Evolutionary conservation across 2,888 invertebrate genomes (phyloP).

Genomic region (Archips crataeganus): DNA sequence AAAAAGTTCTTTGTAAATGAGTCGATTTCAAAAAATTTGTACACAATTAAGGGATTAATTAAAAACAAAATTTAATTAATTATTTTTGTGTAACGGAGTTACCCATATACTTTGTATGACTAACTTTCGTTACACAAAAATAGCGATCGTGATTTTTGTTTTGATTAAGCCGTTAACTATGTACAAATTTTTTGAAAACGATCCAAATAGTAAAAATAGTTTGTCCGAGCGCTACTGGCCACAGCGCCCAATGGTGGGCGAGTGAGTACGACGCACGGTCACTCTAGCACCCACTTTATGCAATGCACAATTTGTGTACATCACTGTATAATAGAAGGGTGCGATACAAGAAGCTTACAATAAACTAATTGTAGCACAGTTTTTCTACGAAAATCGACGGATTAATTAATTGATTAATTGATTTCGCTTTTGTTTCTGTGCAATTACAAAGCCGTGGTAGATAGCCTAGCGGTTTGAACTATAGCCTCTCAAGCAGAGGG

Average conservation of each 20-base stretch:
- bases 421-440: constrained; percentile 31
- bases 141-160: no score
- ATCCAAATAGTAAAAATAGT: neutral
- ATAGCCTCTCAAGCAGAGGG: no score
- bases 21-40: no score
- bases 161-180: no score
- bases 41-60: no score
- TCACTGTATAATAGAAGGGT: constrained; percentile 11
- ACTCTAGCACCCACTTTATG: constrained; percentile 31
- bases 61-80: no score
- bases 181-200: no score
- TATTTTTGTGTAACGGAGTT: no score
- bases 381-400: constrained; percentile 33
- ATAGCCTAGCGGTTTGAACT: no score
- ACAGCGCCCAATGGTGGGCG: constrained; percentile 32
- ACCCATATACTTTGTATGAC: no score
- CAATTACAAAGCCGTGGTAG: constrained; percentile 4
- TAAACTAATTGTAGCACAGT: constrained; percentile 22
- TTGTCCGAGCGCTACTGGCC: constrained; percentile 43
- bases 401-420: neutral
- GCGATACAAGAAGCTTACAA: neutral
- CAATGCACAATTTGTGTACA: constrained; percentile 56
- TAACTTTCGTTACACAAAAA: no score
- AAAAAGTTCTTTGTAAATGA: no score
- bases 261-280: constrained; percentile 41